Conservation (phyloP, 2,113 vertebrate species). For the Paramisgurnus dabryanus region DNA sequence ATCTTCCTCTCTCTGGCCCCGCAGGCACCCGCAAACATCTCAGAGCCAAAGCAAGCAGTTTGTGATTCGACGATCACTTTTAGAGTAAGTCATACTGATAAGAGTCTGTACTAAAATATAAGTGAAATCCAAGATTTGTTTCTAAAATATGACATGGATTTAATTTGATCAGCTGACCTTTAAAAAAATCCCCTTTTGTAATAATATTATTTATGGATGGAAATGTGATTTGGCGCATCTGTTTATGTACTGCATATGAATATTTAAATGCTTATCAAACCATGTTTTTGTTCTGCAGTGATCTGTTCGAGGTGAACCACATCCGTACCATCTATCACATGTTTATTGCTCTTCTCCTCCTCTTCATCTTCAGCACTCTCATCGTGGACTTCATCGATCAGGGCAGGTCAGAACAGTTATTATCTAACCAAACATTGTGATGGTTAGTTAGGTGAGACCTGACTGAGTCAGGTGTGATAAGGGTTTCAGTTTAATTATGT, state of each 20-base stretch:
- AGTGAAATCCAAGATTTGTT: no score
- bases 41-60: constrained; percentile 89
- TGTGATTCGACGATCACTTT: constrained; percentile 83
- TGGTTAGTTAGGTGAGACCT: no score
- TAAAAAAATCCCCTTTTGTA: neutral
- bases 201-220: neutral
- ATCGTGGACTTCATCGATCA: constrained; percentile 94
- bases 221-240: no score
- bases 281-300: constrained; percentile 69
- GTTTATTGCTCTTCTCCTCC: constrained; percentile 94
- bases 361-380: constrained; percentile 93
- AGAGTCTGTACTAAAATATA: neutral
- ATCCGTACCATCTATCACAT: constrained; percentile 98
- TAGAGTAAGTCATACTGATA: constrained; percentile 83
- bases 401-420: constrained; percentile 82
- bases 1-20: neutral
- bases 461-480: no score
- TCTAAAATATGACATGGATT: neutral
- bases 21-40: constrained; percentile 77
- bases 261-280: neutral
- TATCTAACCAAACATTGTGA: neutral
- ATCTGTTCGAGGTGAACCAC: constrained; percentile 97
- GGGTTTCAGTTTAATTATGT: no score
- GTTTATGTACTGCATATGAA: neutral
- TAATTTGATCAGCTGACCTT: neutral